Conservation (phyloP, 2,797 vertebrate species). For the Bufotes viridis region DNA sequence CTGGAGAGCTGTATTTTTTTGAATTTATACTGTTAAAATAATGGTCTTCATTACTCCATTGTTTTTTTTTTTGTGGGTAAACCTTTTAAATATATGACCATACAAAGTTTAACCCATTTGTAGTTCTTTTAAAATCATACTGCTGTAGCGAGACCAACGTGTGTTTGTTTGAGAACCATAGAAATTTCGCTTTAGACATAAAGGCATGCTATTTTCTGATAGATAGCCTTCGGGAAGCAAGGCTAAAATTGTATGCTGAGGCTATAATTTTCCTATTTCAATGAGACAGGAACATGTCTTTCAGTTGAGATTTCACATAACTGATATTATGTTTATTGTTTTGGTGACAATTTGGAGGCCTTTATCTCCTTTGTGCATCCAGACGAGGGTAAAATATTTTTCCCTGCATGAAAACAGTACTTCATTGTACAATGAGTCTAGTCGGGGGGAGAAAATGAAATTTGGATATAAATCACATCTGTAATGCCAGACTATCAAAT, state of each 20-base stretch:
- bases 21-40: too few relatives aligned
- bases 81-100: background rate
- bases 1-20: too few relatives aligned
- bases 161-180: background rate
- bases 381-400: background rate
- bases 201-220: background rate
- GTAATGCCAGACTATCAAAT: too few relatives aligned
- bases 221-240: background rate
- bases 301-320: background rate
- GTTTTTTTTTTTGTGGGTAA: too few relatives aligned
- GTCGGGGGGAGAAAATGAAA: background rate
- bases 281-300: background rate
- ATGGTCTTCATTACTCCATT: too few relatives aligned
- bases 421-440: background rate
- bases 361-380: background rate
- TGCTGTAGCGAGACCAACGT: background rate
- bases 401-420: background rate
- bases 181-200: background rate
- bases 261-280: background rate
- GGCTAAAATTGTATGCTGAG: background rate
- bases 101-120: background rate
- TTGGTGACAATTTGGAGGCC: background rate
- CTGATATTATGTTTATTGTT: background rate
- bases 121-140: background rate
- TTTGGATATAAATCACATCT: background rate